These are phyloP conservation scores for Zoanthus gigantus DNA, from an alignment of 92 coral and sea anemone species.

Conservation along the genomic window DNA sequence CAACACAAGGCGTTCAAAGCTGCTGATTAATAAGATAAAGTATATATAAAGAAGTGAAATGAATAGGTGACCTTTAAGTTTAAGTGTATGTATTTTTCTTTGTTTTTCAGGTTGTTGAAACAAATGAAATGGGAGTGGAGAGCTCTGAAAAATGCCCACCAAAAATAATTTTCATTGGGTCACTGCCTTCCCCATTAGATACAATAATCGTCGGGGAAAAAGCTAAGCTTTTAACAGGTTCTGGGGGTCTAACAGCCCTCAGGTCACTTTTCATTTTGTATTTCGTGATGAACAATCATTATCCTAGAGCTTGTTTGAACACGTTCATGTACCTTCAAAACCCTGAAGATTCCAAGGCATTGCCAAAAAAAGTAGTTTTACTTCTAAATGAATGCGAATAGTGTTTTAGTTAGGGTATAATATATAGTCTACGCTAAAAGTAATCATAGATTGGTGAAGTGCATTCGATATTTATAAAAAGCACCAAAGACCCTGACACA, in stretches of 20 bases:
- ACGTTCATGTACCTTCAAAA: slow-evolving; percentile 6
- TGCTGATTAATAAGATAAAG: no score
- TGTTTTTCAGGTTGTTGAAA: neutral
- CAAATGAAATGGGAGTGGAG: neutral
- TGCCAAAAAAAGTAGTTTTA: slow-evolving; percentile 3
- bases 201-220: neutral
- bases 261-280: neutral
- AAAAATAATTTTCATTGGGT: neutral
- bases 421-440: no score
- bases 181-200: slow-evolving; percentile 1
- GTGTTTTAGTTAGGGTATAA: neutral
- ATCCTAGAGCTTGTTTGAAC: slow-evolving; percentile 7
- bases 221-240: neutral
- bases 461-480: no score
- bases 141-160: slow-evolving; percentile 21
- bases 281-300: neutral
- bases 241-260: neutral
- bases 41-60: no score
- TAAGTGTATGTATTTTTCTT: no score
- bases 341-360: neutral
- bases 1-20: no score
- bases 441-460: no score
- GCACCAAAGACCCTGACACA: no score
- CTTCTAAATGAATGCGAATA: neutral
- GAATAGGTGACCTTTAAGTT: no score